Percentiles rank a stretch among this genome's conserved stretches.
phyloP scores from a whole-genome alignment of 1,140 invertebrate species.

The Drosophila murphyi region DNA sequence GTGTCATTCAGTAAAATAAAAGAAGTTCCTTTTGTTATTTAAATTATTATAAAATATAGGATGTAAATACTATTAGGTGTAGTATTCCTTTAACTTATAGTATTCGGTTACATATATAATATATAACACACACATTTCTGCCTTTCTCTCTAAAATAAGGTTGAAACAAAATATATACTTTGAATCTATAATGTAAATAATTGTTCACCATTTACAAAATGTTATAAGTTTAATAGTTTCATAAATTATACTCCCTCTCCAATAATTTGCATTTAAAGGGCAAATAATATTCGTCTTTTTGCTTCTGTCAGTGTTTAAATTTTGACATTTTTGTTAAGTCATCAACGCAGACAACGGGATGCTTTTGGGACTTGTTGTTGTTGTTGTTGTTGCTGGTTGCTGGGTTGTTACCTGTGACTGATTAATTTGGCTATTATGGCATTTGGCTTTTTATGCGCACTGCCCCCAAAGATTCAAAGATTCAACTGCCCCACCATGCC shows the following conservation, averaged over 20 bases:
- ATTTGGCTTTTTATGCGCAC: conserved; percentile 80
- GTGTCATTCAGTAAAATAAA: too few relatives aligned
- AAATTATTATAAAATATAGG: too few relatives aligned
- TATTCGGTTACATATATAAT: too few relatives aligned
- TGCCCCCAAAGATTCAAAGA: conserved; percentile 47
- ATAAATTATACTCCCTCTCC: neutral
- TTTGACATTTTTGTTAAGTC: conserved; percentile 82
- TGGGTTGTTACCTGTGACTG: conserved; percentile 80
- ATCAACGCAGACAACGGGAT: conserved; percentile 74
- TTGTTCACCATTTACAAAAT: neutral
- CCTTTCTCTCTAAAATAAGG: too few relatives aligned
- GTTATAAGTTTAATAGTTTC: neutral
- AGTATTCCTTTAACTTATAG: too few relatives aligned
- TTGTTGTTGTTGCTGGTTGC: conserved; percentile 44
- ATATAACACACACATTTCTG: too few relatives aligned
- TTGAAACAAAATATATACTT: too few relatives aligned
- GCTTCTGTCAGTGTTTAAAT: conserved; percentile 23
- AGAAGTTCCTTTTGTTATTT: too few relatives aligned
- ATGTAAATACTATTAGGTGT: too few relatives aligned
- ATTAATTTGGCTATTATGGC: conserved; percentile 83
- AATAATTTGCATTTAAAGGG: conserved; percentile 11
- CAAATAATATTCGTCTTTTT: conserved; percentile 28
- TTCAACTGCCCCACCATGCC: neutral
- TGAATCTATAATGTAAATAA: neutral
- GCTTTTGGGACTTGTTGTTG: conserved; percentile 54